Evolutionary conservation across 2,113 vertebrate species (phyloP).

Genomic region (Gymnorhina tibicen): DNA sequence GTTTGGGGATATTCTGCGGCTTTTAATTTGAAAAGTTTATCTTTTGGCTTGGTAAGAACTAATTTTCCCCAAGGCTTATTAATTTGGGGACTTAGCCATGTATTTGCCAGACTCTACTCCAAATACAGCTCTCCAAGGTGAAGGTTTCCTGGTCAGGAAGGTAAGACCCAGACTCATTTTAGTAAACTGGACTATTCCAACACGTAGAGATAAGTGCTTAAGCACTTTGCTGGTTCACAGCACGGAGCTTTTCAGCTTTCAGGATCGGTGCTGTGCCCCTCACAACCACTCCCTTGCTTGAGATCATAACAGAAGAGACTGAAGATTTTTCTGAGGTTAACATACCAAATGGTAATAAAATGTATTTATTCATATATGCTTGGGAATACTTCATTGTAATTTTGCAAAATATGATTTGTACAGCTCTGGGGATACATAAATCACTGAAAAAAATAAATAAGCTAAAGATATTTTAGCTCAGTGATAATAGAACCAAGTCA

Average conservation of each 20-base stretch:
- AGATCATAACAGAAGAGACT: not conserved
- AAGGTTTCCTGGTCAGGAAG: not conserved
- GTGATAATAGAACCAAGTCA: not conserved
- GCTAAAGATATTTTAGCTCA: not conserved
- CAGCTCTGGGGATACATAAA: not conserved
- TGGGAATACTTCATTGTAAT: slow-evolving; percentile 2
- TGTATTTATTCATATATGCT: not conserved
- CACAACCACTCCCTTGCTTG: not conserved
- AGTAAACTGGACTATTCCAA: not conserved
- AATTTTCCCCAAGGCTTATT: not conserved
- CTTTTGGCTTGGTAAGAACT: not conserved
- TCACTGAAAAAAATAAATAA: not conserved
- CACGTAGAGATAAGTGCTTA: not conserved
- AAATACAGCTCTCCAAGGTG: not conserved
- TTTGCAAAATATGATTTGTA: not conserved
- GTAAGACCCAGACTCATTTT: not conserved
- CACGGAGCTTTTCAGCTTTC: not conserved
- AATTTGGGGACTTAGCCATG: not conserved
- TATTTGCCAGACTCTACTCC: not conserved
- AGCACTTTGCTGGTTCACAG: not conserved
- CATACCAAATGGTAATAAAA: not conserved
- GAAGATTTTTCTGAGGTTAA: slow-evolving; percentile 13
- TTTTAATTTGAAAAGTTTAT: not conserved
- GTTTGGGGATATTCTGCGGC: not conserved
- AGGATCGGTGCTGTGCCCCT: not conserved